Base-by-base conservation (phyloP, 2,113 vertebrate species). In the Rhinolophus ferrumequinum region DNA sequence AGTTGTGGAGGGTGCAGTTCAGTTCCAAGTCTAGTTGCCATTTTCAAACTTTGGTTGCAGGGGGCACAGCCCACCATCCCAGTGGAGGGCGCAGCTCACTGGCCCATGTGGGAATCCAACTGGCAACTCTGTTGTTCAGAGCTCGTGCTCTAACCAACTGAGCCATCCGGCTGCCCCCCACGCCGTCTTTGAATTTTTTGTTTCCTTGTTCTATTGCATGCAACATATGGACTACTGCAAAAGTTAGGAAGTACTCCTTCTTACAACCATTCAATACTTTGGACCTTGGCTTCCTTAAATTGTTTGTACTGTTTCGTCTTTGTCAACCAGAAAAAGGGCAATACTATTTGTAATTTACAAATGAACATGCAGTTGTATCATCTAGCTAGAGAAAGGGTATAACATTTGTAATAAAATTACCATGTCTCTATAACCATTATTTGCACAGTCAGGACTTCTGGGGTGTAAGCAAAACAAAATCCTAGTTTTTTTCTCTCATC, bases 371-470 rank as follows among this genome's bases (percentile, higher is more conserved):
- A 67, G 0, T 22, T 64, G 8, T 52, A 80, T 79, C 47, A n/a
- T 35, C 21, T 79, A 83, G 69, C 15, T 86, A 35, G 18, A 83
- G 35, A 64, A 94, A 69, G 1, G 6, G 6, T 13, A 38, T 79
- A 54, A 15, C 22, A 24, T 50, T 69, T 95, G 3, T 80, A 90
- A 92, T 79, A 52, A 93, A 76, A 80, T 86, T 76, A 86, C 81
- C 22, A 44, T 62, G 24, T 92, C 52, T 66, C n/a, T 83, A 9
- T 62, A 60, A 70, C 66, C 24, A 76, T 64, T 70, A 30, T 56
- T 66, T 93, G 7, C 2, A 60, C 2, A 56, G 22, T 5, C 12
- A 7, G 56, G 67, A 24, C 38, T 87, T 83, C 5, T 89, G 8
- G 52, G 6, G 54, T 50, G 5, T 82, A 79, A 90, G n/a, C 64